These are phyloP conservation scores for Nettapus auritus DNA, from an alignment of 2,113 vertebrate species.

Conservation along the genomic window DNA sequence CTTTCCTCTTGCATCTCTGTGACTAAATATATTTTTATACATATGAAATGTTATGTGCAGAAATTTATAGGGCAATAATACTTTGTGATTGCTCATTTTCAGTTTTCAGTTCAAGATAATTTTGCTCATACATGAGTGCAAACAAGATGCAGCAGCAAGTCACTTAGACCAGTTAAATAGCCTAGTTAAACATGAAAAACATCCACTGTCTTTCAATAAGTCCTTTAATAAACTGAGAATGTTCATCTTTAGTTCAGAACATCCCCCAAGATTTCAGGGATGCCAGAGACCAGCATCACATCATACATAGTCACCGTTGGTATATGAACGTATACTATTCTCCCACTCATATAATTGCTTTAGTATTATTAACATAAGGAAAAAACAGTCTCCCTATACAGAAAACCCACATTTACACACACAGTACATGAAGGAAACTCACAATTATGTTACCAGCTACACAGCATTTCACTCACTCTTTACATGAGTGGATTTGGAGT, in stretches of 20 bases:
- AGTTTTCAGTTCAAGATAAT: not conserved
- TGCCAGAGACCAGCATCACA: not conserved
- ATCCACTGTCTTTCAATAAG: not conserved
- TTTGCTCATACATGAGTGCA: not conserved
- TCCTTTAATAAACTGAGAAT: not conserved
- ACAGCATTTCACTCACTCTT: not conserved
- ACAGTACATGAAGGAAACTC: fast-evolving
- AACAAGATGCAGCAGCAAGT: not conserved
- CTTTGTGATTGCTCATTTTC: not conserved
- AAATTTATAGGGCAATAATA: not conserved
- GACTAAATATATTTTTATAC: not conserved
- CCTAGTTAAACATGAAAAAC: not conserved
- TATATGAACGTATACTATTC: not conserved
- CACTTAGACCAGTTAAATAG: not conserved
- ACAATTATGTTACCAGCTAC: not conserved
- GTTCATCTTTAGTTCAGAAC: not conserved
- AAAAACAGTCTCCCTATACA: fast-evolving
- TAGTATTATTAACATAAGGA: not conserved
- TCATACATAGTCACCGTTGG: no score
- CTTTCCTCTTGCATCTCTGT: not conserved
- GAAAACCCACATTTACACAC: not conserved
- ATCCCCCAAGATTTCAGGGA: not conserved
- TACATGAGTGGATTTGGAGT: not conserved
- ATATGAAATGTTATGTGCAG: not conserved
- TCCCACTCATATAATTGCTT: not conserved